Base-by-base conservation (phyloP, 2,888 invertebrate species). In the Dryobotodes eremita region DNA sequence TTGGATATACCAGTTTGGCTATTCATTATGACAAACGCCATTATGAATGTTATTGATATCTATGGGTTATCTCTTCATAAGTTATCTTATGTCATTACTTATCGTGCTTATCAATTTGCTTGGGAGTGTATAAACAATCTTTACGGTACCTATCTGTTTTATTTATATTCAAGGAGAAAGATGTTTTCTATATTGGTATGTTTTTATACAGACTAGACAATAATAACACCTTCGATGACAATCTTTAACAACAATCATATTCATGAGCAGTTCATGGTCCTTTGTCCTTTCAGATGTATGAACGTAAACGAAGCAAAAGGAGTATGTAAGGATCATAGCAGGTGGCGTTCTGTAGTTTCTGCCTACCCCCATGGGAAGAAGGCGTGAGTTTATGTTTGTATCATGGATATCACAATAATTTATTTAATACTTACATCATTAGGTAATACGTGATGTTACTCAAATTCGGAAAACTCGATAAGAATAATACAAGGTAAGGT, bases 21-120 rank as follows among this genome's bases (percentile, higher is more conserved):
- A 88, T 86, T 91, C 87, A 91, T 92, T 90, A 91, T 83, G 87
- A 88, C 86, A 84, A 89, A 89, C 84, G 87, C 71, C 71, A 89
- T 86, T 89, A 90, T 82, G 77, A 80, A 68, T 78, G 80, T 89
- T 86, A 88, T 88, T 89, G 83, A 86, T 88, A 82, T 84, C 75
- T 83, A 59, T 23, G 72, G 76, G 77, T 86, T 89, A 89, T 90
- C 87, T 83, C 61, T 70, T 78, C 46, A 17, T 66, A 71, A 81
- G 74, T 73, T 77, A 87, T 88, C 80, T 84, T 65, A 71, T 77
- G 79, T 71, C 77, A 83, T 74, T 89, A 83, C 66, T 85, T 86
- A 87, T 83, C 82, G 36, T 50, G 20, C 76, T 70, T 88, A 84
- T 83, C 75, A 76, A 77, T 76, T 62, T 20, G 13, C 61, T 61